Conservation (phyloP, 2,797 vertebrate species). For the Thripadectes ignobilis region DNA sequence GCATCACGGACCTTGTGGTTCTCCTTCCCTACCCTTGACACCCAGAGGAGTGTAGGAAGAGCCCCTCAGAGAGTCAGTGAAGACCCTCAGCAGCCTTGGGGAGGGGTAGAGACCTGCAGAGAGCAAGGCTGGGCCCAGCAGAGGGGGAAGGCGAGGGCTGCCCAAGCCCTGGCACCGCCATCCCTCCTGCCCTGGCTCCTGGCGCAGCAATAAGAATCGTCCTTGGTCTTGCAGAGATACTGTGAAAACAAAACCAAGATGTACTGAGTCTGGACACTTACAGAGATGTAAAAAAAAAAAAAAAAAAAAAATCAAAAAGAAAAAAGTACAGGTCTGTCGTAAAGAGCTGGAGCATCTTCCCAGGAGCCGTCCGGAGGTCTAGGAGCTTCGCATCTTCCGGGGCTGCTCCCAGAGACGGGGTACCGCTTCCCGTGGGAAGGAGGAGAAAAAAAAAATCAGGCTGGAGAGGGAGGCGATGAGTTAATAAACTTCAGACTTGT, state of each 20-base stretch:
- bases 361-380: neutral
- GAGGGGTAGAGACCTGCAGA: neutral
- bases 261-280: slow-evolving; percentile 65
- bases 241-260: slow-evolving; percentile 73
- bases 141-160: neutral
- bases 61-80: neutral
- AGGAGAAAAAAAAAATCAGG: neutral
- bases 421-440: neutral
- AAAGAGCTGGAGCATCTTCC: neutral
- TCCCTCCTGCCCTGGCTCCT: neutral
- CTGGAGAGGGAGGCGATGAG: neutral
- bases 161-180: neutral
- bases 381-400: neutral
- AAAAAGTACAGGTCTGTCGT: neutral
- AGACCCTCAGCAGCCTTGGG: neutral
- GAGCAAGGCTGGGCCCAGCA: neutral
- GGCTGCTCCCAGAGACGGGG: neutral
- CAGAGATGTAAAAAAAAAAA: slow-evolving; percentile 38
- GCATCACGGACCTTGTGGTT: fast-evolving
- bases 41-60: fast-evolving
- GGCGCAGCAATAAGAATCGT: slow-evolving; percentile 74
- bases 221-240: slow-evolving; percentile 71
- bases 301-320: too few relatives aligned
- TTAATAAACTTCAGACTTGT: neutral
- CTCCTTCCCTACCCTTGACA: neutral